A percentile compares a stretch with the other conserved stretches of the same genome.
These are phyloP conservation scores for Gorsachius magnificus DNA, from an alignment of 2,797 vertebrate genomes.

Conservation along the genomic window DNA sequence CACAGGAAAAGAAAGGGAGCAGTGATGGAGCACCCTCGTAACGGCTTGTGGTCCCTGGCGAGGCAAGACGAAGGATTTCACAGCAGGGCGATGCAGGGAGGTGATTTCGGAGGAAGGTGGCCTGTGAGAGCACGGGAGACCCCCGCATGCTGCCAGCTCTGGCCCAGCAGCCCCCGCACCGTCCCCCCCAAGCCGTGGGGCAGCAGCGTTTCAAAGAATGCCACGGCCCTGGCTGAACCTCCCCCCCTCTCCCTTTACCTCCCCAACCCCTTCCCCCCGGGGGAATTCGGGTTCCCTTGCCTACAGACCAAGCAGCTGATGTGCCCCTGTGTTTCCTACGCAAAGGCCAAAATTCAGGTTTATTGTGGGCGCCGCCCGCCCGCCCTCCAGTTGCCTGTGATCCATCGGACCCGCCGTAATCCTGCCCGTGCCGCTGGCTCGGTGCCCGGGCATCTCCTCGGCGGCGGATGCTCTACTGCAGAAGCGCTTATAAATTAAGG, in stretches of 20 bases:
- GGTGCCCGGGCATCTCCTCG: background rate
- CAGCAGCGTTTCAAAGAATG: background rate
- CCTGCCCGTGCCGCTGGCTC: background rate
- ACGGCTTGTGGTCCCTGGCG: background rate
- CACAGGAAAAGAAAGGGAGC: background rate
- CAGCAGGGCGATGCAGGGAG: background rate
- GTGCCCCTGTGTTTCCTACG: background rate
- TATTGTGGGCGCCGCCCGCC: background rate
- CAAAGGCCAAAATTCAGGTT: conserved; percentile 39
- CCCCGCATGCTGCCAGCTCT: background rate
- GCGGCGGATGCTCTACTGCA: conserved; percentile 59
- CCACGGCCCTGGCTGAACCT: background rate
- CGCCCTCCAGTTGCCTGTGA: background rate
- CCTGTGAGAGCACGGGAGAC: background rate
- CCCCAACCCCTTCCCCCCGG: background rate
- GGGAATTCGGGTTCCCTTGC: background rate
- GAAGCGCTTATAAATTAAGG: conserved; percentile 74
- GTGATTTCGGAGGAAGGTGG: background rate
- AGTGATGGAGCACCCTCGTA: background rate
- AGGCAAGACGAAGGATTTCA: background rate
- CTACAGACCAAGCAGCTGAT: background rate
- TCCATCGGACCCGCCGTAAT: background rate
- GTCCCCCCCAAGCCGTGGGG: background rate
- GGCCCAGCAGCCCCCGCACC: background rate
- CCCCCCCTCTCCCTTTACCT: background rate